Conservation (phyloP, 1,140 invertebrate species). For the Dufourea novaeangliae region DNA sequence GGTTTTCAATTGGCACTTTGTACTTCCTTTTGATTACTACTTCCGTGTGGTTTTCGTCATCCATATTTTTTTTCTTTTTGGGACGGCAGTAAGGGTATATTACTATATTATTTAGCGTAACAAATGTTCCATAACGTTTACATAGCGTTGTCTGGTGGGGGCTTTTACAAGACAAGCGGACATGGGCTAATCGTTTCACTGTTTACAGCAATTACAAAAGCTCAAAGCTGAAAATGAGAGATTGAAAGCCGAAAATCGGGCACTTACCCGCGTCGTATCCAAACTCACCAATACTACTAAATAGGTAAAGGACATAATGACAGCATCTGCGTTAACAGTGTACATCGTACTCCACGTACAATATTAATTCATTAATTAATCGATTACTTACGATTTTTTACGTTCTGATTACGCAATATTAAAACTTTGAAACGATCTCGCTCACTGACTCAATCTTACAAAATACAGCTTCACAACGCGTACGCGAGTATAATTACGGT, state of each 20-base stretch:
- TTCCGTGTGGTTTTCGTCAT: constrained; percentile 48
- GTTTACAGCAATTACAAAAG: constrained; percentile 98
- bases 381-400: constrained; percentile 63
- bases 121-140: constrained; percentile 27
- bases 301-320: constrained; percentile 86
- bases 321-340: constrained; percentile 80
- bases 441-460: constrained; percentile 63
- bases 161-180: constrained; percentile 52
- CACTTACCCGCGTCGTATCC: constrained; percentile 96
- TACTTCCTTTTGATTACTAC: constrained; percentile 34
- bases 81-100: neutral
- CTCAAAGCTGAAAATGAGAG: constrained; percentile 98
- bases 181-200: constrained; percentile 82
- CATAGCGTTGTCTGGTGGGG: constrained; percentile 48
- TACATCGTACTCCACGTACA: constrained; percentile 76
- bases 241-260: constrained; percentile 97
- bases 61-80: constrained; percentile 14
- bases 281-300: constrained; percentile 95
- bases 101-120: constrained; percentile 6
- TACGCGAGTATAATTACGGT: constrained; percentile 31
- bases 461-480: constrained; percentile 58
- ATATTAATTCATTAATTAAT: constrained; percentile 74
- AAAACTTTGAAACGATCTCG: constrained; percentile 66
- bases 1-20: constrained; percentile 51
- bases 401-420: constrained; percentile 65